Conservation (phyloP, 2,113 vertebrate genomes). For the Lampris incognitus region DNA sequence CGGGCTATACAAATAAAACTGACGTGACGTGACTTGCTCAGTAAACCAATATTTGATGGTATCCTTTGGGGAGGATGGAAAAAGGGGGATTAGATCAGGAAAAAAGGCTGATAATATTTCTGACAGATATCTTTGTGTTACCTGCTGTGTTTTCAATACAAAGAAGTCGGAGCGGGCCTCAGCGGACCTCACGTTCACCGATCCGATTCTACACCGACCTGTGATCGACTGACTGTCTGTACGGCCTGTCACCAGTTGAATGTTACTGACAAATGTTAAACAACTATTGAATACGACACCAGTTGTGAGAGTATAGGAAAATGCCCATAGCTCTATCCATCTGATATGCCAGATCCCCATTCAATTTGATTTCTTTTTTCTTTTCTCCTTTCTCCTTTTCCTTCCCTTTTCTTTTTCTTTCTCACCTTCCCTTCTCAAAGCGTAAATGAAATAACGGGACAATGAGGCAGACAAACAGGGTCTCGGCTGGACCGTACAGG, state of each 20-base stretch:
- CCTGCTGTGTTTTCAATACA: conserved; percentile 60
- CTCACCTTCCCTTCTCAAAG: too few relatives aligned
- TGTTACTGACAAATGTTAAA: too few relatives aligned
- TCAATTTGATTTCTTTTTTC: too few relatives aligned
- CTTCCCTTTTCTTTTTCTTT: too few relatives aligned
- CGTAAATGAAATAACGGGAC: not conserved
- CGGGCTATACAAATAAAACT: too few relatives aligned
- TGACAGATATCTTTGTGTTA: conserved; percentile 66
- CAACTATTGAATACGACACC: too few relatives aligned
- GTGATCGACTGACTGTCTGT: too few relatives aligned
- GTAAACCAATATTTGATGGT: not conserved
- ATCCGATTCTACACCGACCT: too few relatives aligned
- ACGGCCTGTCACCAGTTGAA: too few relatives aligned
- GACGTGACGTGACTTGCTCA: too few relatives aligned
- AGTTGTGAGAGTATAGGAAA: conserved; percentile 6
- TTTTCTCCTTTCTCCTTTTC: too few relatives aligned
- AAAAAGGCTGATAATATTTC: conserved; percentile 14
- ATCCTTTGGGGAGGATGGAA: conserved; percentile 1
- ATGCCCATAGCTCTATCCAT: conserved; percentile 29
- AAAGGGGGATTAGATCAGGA: not conserved
- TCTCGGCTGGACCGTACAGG: conserved; percentile 30
- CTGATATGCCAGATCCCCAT: conserved; percentile 40
- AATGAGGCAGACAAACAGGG: conserved; percentile 24
- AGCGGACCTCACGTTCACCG: conserved; percentile 33
- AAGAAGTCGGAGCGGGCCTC: conserved; percentile 47